A percentile compares a stretch with the other conserved stretches of the same genome.
Conservation (phyloP, 2,888 invertebrate genomes). For the Cetonia aurata region DNA sequence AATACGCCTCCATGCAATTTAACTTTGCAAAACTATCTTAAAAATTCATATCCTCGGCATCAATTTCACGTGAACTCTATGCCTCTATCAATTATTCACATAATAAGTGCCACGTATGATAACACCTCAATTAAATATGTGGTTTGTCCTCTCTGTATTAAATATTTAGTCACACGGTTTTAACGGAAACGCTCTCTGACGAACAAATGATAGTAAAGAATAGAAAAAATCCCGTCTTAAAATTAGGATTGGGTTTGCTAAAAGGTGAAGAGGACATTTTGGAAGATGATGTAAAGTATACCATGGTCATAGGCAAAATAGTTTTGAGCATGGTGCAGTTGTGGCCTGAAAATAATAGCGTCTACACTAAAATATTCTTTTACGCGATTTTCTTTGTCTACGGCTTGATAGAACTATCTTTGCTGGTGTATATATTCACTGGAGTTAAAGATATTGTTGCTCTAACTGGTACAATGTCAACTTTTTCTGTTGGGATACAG, state of each 20-base stretch:
- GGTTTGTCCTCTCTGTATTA: too few relatives aligned
- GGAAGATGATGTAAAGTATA: constrained; percentile 5
- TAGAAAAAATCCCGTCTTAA: too few relatives aligned
- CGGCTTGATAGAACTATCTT: constrained; percentile 26
- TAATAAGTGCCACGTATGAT: not conserved
- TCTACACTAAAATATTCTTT: constrained; percentile 7
- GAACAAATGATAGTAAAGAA: too few relatives aligned
- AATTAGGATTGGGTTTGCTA: not conserved
- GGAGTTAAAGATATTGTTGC: constrained; percentile 17
- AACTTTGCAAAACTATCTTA: constrained; percentile 19
- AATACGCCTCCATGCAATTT: not conserved
- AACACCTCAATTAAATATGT: not conserved
- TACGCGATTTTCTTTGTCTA: constrained; percentile 6
- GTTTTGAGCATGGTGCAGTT: constrained; percentile 30
- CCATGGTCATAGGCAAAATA: constrained; percentile 10
- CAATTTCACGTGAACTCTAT: constrained; percentile 3
- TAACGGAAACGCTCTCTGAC: too few relatives aligned
- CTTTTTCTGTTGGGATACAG: constrained; percentile 37
- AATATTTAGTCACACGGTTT: not conserved
- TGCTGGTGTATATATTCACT: constrained; percentile 25
- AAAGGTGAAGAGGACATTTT: not conserved
- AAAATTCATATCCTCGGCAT: not conserved
- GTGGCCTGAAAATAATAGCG: constrained; percentile 33
- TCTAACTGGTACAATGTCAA: constrained; percentile 29
- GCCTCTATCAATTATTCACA: constrained; percentile 13